These are phyloP conservation scores for Linyphia triangularis DNA, from an alignment of 2,888 invertebrate genomes.

Conservation along the genomic window DNA sequence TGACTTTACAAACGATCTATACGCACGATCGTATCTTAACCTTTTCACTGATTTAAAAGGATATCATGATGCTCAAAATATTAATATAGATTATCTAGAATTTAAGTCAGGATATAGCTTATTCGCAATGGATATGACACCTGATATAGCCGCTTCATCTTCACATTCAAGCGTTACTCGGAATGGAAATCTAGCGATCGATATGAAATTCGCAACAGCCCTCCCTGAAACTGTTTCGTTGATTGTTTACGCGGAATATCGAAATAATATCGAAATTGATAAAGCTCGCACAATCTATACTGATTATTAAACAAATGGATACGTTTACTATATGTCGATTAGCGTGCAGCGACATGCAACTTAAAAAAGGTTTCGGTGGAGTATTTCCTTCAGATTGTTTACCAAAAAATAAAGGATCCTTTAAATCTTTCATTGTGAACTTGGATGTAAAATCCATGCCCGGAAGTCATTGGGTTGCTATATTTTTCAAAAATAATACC, in stretches of 20 bases:
- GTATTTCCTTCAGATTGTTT: conserved; percentile 25
- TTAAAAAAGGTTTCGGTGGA: conserved; percentile 24
- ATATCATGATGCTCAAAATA: conserved; percentile 1
- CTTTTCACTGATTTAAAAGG: conserved; percentile 33
- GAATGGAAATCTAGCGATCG: conserved; percentile 6
- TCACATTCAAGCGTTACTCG: not conserved
- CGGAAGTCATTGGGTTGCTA: conserved; percentile 47
- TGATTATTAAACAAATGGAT: conserved; percentile 19
- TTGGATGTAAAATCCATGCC: conserved; percentile 8
- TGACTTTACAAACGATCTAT: not conserved
- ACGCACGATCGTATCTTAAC: not conserved
- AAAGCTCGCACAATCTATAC: not conserved
- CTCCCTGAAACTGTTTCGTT: conserved; percentile 9
- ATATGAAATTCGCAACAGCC: conserved; percentile 1
- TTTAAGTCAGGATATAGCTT: not conserved
- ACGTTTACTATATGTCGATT: not conserved
- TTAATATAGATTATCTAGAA: conserved; percentile 11
- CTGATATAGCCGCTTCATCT: not conserved
- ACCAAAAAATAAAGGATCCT: not conserved
- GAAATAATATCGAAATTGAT: conserved; percentile 28
- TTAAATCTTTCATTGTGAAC: conserved; percentile 31
- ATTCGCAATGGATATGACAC: conserved; percentile 12
- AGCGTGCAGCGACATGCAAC: not conserved
- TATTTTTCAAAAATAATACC: not conserved
- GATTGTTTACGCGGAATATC: conserved; percentile 5